A percentile compares a stretch with the other conserved stretches of the same genome.
These are phyloP conservation scores for Drosophila suzukii DNA, from an alignment of 1,140 invertebrate genomes.

Conservation along the genomic window DNA sequence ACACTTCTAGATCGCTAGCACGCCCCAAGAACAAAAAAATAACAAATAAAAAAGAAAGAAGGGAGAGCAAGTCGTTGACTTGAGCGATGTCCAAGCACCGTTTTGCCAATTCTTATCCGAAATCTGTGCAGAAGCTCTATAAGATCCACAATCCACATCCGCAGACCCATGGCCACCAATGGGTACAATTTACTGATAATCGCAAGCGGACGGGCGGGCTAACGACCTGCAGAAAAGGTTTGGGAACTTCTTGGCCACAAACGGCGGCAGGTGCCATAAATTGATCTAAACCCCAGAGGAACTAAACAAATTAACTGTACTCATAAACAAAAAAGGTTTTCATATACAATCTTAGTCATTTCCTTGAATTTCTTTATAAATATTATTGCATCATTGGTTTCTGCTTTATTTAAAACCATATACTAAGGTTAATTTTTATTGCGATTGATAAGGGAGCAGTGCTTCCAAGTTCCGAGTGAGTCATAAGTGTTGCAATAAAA, in stretches of 20 bases:
- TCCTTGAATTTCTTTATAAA: neutral
- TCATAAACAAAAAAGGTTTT: neutral
- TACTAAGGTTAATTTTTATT: conserved; percentile 17
- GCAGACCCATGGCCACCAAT: conserved; percentile 13
- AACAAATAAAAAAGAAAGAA: neutral
- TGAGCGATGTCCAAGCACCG: conserved; percentile 51
- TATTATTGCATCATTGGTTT: neutral
- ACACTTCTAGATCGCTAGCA: conserved; percentile 65
- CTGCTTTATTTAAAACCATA: neutral
- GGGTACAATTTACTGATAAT: conserved; percentile 56
- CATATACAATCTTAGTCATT: too few species aligned
- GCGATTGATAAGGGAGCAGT: conserved; percentile 20
- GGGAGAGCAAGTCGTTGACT: conserved; percentile 69
- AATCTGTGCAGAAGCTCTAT: conserved; percentile 6
- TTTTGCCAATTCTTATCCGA: conserved; percentile 47
- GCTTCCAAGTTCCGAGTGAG: conserved; percentile 19
- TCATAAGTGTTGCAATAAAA: conserved; percentile 44
- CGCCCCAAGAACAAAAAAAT: conserved; percentile 40
- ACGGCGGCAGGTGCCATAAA: conserved; percentile 20
- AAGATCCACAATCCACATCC: conserved; percentile 18
- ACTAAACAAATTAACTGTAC: neutral
- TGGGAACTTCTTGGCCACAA: conserved; percentile 29
- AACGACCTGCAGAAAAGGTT: conserved; percentile 61
- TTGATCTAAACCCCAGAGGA: too few species aligned
- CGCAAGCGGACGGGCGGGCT: conserved; percentile 48